These are phyloP conservation scores for Lanius ludovicianus DNA, from an alignment of 2,113 vertebrate genomes.

Conservation along the genomic window DNA sequence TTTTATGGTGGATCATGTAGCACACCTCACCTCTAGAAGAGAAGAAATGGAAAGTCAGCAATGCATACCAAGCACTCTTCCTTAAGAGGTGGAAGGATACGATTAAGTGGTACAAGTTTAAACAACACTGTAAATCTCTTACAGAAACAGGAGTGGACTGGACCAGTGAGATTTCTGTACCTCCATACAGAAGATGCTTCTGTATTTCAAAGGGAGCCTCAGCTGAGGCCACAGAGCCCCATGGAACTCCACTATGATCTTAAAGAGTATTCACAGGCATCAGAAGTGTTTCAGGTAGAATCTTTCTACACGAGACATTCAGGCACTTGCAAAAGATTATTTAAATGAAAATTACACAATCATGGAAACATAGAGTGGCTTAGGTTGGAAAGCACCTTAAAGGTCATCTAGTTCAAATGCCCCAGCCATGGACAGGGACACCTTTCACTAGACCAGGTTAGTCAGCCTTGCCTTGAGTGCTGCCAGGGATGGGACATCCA, in stretches of 20 bases:
- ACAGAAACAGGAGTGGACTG: neutral
- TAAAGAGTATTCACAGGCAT: neutral
- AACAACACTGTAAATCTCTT: neutral
- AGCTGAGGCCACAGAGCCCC: neutral
- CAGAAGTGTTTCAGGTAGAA: neutral
- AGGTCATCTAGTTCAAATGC: neutral
- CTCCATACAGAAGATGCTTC: neutral
- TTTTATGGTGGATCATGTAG: neutral
- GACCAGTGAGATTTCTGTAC: neutral
- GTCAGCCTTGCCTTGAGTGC: neutral
- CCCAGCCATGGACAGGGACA: neutral
- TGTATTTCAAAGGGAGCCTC: neutral
- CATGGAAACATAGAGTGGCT: neutral
- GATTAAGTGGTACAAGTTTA: neutral
- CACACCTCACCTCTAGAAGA: neutral
- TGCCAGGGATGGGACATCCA: neutral
- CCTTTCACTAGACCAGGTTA: neutral
- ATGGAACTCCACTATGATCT: rapidly evolving
- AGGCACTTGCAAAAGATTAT: neutral
- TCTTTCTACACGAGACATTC: neutral
- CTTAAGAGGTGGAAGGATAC: neutral
- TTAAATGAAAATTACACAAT: neutral
- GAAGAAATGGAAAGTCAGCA: neutral
- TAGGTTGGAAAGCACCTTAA: neutral
- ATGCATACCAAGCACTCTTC: neutral